Base-by-base conservation (phyloP, 2,113 vertebrate species). In the Carassius carassius region DNA sequence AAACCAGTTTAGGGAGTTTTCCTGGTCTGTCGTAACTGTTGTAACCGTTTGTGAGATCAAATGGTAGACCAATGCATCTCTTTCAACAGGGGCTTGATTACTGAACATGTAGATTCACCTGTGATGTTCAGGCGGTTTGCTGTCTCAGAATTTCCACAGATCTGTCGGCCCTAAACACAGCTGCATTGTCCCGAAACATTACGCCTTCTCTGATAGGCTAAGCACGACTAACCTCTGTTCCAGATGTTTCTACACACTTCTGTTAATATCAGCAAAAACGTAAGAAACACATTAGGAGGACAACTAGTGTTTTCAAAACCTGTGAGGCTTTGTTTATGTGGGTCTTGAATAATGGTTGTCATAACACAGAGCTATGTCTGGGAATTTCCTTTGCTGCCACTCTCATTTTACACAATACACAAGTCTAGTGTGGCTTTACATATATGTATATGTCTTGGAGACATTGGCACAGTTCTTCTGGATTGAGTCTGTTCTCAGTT, bases 161-260 rank as follows among this genome's bases (percentile, higher is more conserved):
- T 58, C 72, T 49, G 56, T 60, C 21, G 58, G 19, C 5, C 21
- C 13, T 37, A 32, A 81, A 14, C 17, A 29, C 85, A 80, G 51
- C 84, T 87, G 84, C 73, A 47, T 17, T n/a, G 44, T 13, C 65
- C n/a, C n/a, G 78, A 86, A 86, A 79, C 67, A 65, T 72, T 85
- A 63, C 23, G 58, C 47, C 35, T 86, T 32, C 63, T 79, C 58
- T 86, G 79, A 65, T 76, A 2, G 73, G 44, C 23, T 58, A 29
- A 35, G 85, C 63, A 13, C 17, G 62, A 41, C 41, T 82, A 78
- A 73, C 37, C 35, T 83, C 25, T 10, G 14, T 44, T 84, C 86
- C 83, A 87, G 78, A 87, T 87, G 83, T 81, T 84, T 25, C 23
- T 29, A 75, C 58, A 44, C 86, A 58, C 69, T 72, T 35, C 76